Base-by-base conservation (phyloP, 2,797 vertebrate genomes). In the Ceyx erithaca region DNA sequence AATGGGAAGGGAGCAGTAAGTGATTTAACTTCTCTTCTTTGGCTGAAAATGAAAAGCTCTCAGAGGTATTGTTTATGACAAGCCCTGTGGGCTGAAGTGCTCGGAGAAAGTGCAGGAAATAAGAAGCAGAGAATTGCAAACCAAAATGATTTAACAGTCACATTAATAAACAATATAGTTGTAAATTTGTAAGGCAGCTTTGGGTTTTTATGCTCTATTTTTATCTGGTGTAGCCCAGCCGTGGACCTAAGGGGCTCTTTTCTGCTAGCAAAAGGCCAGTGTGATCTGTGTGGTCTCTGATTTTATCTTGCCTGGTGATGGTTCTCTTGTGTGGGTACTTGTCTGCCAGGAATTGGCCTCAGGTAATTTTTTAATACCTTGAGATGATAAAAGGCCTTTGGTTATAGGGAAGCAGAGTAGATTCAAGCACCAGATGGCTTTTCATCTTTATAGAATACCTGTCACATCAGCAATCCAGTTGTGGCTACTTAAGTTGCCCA, bases 31-130 rank as follows among this genome's bases (percentile, higher is more conserved):
- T 95, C 52, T 92, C 83, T 79, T 85, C 81, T 85, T 85, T 12
- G 2, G 61, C 63, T 93, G 92, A 68, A 85, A 94, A 92, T 87
- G n/a, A 89, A 95, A 93, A 94, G 66, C 70, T 81, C 81, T 93
- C 70, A 55, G 35, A 89, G 62, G 52, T 76, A n/a, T 79, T 94
- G 88, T 94, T 93, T 94, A 86, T 90, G 79, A 81, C 79, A 89
- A 85, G 72, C 66, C 35, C 72, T 85, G 6, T 76, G 40, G 84
- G 72, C 76, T 90, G 59, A 85, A 87, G 48, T 75, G 71, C 62
- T 94, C 66, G 55, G 69, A 72, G 31, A 71, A 89, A 78, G 43
- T 58, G 51, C 76, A 85, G 88, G 59, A 89, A 90, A 78, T 77
- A 69, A 1, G 51, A 92, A 87, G 43, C 7, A 3, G 73, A 81